Percentiles rank a stretch among this genome's conserved stretches.
phyloP scores from a whole-genome alignment of 2,113 vertebrate genomes.

The Onychostoma macrolepis region DNA sequence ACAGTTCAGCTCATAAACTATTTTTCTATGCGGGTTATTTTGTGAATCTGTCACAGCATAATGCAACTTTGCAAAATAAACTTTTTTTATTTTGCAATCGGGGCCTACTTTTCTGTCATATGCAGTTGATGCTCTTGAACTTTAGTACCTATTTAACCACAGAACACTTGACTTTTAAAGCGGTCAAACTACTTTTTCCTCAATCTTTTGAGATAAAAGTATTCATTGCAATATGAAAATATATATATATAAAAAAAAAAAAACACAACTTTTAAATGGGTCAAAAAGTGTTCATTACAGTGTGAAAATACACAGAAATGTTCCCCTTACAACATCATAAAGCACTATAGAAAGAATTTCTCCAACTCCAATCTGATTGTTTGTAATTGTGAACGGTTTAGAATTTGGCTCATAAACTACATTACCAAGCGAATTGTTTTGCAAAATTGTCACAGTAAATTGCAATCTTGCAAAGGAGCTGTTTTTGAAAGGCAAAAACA shows the following conservation, averaged over 20 bases:
- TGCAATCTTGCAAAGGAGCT: not conserved
- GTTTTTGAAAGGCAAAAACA: not conserved
- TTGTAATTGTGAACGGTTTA: not conserved
- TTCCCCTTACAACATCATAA: not conserved
- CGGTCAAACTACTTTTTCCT: not conserved
- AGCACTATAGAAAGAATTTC: not conserved
- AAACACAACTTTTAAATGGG: no score
- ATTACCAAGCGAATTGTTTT: not conserved
- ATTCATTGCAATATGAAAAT: no score
- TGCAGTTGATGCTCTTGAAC: not conserved
- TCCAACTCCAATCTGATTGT: not conserved
- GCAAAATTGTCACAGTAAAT: not conserved
- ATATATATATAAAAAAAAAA: no score
- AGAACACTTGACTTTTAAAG: not conserved
- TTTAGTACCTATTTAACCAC: no score
- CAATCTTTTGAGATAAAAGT: not conserved
- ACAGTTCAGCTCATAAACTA: not conserved
- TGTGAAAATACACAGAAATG: not conserved
- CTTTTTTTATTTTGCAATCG: not conserved
- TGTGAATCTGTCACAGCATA: not conserved
- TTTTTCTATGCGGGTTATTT: not conserved
- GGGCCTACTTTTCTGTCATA: not conserved
- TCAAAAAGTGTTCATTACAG: not conserved
- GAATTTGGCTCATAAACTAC: not conserved
- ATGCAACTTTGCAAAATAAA: not conserved